These are phyloP conservation scores for Cetonia aurata DNA, from an alignment of 2,888 invertebrate genomes.

Conservation along the genomic window DNA sequence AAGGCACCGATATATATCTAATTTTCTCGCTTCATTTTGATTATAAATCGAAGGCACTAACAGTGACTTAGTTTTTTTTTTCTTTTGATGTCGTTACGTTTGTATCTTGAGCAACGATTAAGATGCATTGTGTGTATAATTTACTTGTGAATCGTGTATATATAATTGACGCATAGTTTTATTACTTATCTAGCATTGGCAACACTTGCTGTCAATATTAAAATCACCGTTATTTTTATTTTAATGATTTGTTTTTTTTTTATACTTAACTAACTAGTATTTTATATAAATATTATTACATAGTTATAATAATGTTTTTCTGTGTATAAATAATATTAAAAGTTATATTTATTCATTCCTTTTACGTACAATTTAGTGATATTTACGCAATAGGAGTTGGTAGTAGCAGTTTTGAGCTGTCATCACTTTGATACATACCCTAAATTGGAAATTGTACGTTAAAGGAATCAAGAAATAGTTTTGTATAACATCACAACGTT, in stretches of 20 bases:
- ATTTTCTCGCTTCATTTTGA: conserved; percentile 22
- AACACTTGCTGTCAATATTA: not conserved
- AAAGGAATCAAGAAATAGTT: no score
- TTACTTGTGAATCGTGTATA: not conserved
- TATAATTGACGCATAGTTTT: conserved; percentile 23
- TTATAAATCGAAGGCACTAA: conserved; percentile 22
- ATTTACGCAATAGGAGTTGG: no score
- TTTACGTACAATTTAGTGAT: not conserved
- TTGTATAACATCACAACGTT: conserved; percentile 20
- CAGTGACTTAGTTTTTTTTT: conserved; percentile 12
- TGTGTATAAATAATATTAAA: conserved; percentile 14
- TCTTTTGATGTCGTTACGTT: not conserved
- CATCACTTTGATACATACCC: no score
- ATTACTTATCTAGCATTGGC: conserved; percentile 4
- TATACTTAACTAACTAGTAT: not conserved
- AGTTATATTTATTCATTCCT: not conserved
- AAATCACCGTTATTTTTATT: not conserved
- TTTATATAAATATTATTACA: no score
- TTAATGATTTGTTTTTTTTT: not conserved
- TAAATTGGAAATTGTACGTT: no score
- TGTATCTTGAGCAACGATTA: conserved; percentile 31
- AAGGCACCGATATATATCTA: conserved; percentile 18
- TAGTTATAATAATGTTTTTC: not conserved
- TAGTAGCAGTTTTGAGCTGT: no score
- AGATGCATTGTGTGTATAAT: not conserved